Evolutionary conservation across 2,113 vertebrate species (phyloP).

Genomic region (Chionis minor): DNA sequence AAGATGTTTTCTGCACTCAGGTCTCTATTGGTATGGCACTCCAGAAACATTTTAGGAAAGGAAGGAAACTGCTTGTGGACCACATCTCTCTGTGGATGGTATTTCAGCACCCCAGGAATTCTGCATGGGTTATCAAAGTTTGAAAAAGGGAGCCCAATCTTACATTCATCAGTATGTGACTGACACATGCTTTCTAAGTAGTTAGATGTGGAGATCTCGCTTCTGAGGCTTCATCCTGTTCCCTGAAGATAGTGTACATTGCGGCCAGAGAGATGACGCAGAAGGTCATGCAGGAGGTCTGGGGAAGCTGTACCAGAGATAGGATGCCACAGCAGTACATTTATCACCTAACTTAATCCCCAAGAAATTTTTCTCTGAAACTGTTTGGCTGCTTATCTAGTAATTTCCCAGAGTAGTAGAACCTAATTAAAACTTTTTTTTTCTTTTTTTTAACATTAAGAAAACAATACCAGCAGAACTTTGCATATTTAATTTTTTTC

Average conservation of each 20-base stretch:
- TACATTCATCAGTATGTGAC: neutral
- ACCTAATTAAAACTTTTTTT: neutral
- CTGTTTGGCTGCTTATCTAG: neutral
- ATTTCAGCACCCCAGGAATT: neutral
- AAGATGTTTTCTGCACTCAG: neutral
- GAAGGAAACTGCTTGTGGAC: neutral
- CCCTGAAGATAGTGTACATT: neutral
- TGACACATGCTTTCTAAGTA: neutral
- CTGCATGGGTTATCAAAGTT: neutral
- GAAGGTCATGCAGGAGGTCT: neutral
- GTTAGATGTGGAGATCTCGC: neutral
- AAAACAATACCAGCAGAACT: neutral
- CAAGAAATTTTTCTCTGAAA: neutral
- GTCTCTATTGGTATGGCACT: neutral
- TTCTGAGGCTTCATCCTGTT: neutral
- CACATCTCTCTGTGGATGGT: neutral
- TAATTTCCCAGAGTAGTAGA: neutral
- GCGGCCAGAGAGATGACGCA: neutral
- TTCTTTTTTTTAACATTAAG: neutral
- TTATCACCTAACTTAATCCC: neutral
- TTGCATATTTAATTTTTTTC: neutral
- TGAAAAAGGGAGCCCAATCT: neutral
- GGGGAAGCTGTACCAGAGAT: neutral
- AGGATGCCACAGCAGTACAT: neutral
- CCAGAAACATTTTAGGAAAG: neutral